phyloP scores from a whole-genome alignment of 2,113 vertebrate species.

The Cryptotis parvus region DNA sequence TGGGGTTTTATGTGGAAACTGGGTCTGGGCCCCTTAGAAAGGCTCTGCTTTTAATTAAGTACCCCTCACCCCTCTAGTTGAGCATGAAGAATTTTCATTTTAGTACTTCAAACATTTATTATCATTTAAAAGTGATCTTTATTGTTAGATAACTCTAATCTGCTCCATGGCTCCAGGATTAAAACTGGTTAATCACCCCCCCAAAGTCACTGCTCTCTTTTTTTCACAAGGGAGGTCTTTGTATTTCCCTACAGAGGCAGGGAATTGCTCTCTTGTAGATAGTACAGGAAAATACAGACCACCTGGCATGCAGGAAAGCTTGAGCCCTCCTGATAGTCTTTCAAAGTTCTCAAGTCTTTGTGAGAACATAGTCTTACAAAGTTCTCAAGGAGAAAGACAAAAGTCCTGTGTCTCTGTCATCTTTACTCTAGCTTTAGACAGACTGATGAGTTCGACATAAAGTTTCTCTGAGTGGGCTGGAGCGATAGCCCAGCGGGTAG shows the following conservation, averaged over 20 bases:
- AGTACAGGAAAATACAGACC: background rate
- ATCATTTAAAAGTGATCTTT: conserved; percentile 72
- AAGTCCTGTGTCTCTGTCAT: background rate
- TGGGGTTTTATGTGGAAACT: conserved; percentile 68
- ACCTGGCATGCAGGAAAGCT: rapidly evolving
- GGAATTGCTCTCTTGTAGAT: background rate
- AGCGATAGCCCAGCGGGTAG: too few relatives aligned
- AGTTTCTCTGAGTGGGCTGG: background rate
- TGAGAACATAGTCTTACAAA: background rate
- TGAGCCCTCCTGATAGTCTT: background rate
- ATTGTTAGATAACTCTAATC: conserved; percentile 62
- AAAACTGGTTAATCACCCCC: background rate
- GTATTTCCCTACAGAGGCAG: background rate
- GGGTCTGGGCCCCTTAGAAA: conserved; percentile 51
- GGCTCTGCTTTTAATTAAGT: conserved; percentile 74
- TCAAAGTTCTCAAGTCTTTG: too few relatives aligned
- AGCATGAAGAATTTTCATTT: conserved; percentile 36
- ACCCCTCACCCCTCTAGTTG: background rate
- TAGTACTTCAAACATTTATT: conserved; percentile 74
- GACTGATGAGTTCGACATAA: too few relatives aligned
- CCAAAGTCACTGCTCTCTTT: conserved; percentile 6
- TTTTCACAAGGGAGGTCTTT: background rate
- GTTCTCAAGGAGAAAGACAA: background rate
- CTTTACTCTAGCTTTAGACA: background rate
- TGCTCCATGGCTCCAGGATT: conserved; percentile 55